Conservation (phyloP, 37 sponge, comb jelly and placozoan genomes). For the Halisarca cf. caerulea region DNA sequence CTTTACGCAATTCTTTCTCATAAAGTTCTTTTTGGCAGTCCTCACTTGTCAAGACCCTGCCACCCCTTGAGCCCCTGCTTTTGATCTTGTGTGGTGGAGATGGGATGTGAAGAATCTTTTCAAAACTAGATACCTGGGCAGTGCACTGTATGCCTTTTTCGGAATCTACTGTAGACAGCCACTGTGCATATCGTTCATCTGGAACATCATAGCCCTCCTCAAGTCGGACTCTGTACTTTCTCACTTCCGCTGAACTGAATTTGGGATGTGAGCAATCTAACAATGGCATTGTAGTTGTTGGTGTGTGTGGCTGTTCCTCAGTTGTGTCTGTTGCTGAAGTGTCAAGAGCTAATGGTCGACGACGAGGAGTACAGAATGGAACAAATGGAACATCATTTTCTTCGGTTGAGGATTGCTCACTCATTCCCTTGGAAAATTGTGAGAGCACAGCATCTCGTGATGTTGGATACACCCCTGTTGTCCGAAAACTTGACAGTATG, state of each 20-base stretch:
- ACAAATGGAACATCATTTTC: not conserved
- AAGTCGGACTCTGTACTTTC: not conserved
- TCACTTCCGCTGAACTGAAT: constrained; percentile 11
- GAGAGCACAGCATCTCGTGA: not conserved
- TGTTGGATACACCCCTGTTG: constrained; percentile 10
- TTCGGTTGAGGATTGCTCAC: not conserved
- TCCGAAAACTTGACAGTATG: not conserved
- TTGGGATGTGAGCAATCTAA: not conserved
- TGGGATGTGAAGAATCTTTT: not conserved
- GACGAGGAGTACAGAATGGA: constrained; percentile 26
- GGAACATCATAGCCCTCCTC: constrained; percentile 23
- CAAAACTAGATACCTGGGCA: not conserved
- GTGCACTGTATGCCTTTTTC: not conserved
- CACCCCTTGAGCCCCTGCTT: not conserved
- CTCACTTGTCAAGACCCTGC: constrained; percentile 10
- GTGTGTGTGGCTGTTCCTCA: constrained; percentile 13
- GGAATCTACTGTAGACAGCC: not conserved
- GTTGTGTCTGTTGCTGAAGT: not conserved
- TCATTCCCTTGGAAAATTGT: not conserved
- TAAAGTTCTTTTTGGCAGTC: too few species aligned
- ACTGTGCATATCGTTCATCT: constrained; percentile 10
- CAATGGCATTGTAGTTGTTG: not conserved
- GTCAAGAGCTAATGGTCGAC: not conserved
- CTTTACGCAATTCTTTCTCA: too few species aligned
- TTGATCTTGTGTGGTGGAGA: constrained; percentile 7